Evolutionary conservation across 2,888 invertebrate genomes (phyloP).

Genomic region (Leptopilina myrica): DNA sequence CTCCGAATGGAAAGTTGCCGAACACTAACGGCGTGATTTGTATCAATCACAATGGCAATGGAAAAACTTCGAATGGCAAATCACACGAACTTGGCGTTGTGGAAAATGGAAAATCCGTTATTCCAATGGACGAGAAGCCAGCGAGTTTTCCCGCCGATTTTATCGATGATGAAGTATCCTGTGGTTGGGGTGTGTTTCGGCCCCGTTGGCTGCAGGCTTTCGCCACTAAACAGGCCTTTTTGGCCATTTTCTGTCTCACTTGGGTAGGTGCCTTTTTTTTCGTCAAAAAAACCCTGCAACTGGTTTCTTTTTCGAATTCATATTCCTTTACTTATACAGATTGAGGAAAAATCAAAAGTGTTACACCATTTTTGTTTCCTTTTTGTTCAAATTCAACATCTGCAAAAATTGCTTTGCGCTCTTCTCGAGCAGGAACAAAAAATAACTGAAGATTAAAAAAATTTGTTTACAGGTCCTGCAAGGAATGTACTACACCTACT

Average conservation of each 20-base stretch:
- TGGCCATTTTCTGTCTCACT: slow-evolving; percentile 91
- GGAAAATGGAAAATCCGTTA: slow-evolving; percentile 69
- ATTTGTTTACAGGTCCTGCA: slow-evolving; percentile 72
- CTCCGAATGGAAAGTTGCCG: slow-evolving; percentile 66
- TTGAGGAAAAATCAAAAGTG: no score
- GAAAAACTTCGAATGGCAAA: slow-evolving; percentile 70
- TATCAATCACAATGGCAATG: slow-evolving; percentile 70
- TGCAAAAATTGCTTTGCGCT: no score
- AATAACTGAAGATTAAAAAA: no score
- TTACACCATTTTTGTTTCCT: no score
- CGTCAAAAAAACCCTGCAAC: no score
- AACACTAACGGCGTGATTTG: slow-evolving; percentile 70
- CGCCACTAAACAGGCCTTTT: slow-evolving; percentile 92
- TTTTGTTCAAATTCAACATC: no score
- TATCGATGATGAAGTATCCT: slow-evolving; percentile 80
- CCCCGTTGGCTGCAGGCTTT: slow-evolving; percentile 87
- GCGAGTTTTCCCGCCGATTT: slow-evolving; percentile 66
- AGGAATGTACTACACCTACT: slow-evolving; percentile 96
- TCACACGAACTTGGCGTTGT: slow-evolving; percentile 63
- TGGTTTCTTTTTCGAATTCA: no score
- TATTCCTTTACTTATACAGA: no score
- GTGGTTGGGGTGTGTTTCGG: slow-evolving; percentile 89
- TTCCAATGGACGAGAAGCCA: slow-evolving; percentile 63
- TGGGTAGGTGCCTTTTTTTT: slow-evolving; percentile 80
- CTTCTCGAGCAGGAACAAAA: no score